Conservation (phyloP, 2,113 vertebrate genomes). For the Tragulus kanchil region DNA sequence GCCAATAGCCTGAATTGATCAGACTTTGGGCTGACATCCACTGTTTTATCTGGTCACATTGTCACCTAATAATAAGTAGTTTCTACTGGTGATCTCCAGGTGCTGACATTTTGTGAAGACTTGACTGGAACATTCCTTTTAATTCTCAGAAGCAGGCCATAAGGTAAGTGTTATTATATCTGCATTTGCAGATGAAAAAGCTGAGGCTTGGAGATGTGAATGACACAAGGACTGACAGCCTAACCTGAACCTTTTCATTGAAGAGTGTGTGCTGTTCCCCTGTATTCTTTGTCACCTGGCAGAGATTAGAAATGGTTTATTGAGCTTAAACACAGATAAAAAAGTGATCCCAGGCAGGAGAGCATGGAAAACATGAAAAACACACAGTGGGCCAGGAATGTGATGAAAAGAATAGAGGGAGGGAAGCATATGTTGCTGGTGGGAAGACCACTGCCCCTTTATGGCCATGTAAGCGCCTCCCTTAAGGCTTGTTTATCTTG, state of each 20-base stretch:
- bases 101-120: background rate
- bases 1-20: background rate
- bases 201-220: background rate
- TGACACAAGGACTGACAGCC: background rate
- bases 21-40: background rate
- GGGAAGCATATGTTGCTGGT: background rate
- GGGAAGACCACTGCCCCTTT: background rate
- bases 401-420: background rate
- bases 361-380: background rate
- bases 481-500: background rate
- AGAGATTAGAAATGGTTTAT: background rate
- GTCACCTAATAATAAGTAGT: background rate
- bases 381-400: background rate
- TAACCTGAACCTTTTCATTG: background rate
- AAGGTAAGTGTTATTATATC: slow-evolving; percentile 18
- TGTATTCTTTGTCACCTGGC: background rate
- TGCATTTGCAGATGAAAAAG: background rate
- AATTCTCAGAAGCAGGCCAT: slow-evolving; percentile 44
- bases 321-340: background rate
- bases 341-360: background rate
- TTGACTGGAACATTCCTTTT: background rate
- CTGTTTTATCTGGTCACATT: background rate
- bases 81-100: background rate
- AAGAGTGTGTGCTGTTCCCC: background rate
- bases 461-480: background rate